A percentile compares a stretch with the other conserved stretches of the same genome.
Evolutionary conservation across 2,797 vertebrate genomes (phyloP).

Genomic region (Hydrolagus colliei): DNA sequence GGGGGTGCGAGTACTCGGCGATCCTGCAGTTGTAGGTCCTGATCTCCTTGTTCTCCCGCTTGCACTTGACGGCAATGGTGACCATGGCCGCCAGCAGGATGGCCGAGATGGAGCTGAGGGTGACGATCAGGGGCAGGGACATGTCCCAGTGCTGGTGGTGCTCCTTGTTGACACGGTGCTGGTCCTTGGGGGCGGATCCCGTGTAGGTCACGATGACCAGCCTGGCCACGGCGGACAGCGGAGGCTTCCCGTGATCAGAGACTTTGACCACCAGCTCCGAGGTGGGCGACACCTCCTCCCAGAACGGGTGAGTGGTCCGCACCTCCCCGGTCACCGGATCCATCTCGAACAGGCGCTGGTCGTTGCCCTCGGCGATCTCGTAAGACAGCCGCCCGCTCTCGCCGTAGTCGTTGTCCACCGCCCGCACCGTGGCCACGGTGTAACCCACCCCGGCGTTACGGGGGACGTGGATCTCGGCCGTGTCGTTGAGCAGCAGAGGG

Average conservation of each 20-base stretch:
- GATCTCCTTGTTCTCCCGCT: constrained; percentile 97
- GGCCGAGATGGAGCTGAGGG: constrained; percentile 89
- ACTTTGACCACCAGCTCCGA: constrained; percentile 92
- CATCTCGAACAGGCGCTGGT: constrained; percentile 92
- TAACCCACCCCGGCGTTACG: constrained; percentile 92
- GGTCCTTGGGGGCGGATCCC: constrained; percentile 79
- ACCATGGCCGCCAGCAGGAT: constrained; percentile 96
- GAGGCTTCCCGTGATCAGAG: constrained; percentile 90
- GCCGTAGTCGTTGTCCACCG: constrained; percentile 91
- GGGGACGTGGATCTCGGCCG: constrained; percentile 90
- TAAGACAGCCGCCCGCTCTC: constrained; percentile 96
- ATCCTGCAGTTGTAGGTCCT: constrained; percentile 98
- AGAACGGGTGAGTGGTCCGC: constrained; percentile 83
- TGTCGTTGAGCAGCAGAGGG: constrained; percentile 87
- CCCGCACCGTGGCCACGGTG: constrained; percentile 83
- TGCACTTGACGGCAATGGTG: constrained; percentile 94
- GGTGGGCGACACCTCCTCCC: constrained; percentile 84
- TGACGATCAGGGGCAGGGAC: constrained; percentile 91
- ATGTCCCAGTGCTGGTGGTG: constrained; percentile 93
- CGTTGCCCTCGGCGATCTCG: constrained; percentile 93
- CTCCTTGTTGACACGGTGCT: constrained; percentile 72
- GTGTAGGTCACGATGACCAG: constrained; percentile 85
- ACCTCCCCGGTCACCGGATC: constrained; percentile 87
- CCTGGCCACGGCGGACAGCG: constrained; percentile 81
- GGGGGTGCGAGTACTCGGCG: constrained; percentile 95